phyloP scores from a whole-genome alignment of 1,140 invertebrate genomes.

The Aphelenchoides besseyi region DNA sequence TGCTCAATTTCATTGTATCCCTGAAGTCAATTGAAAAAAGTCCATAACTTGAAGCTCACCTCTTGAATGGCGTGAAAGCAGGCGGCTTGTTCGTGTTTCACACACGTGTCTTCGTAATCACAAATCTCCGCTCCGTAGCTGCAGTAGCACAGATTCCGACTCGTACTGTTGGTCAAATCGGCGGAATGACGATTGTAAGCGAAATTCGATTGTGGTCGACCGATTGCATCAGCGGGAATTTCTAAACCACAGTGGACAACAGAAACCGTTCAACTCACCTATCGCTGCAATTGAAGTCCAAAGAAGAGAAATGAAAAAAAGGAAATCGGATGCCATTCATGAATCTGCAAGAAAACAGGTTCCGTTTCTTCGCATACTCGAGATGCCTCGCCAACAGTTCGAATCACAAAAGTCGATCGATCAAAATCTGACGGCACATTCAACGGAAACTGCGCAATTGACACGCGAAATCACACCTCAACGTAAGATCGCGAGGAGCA shows the following conservation, averaged over 20 bases:
- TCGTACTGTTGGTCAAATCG: slow-evolving; percentile 25
- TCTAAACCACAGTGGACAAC: not conserved
- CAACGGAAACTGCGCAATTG: too few species aligned
- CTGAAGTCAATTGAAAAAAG: not conserved
- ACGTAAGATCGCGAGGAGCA: too few species aligned
- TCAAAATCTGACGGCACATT: too few species aligned
- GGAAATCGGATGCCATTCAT: not conserved
- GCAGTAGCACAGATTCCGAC: slow-evolving; percentile 43
- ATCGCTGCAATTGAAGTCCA: not conserved
- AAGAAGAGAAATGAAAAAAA: not conserved
- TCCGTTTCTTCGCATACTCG: too few species aligned
- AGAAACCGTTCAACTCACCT: not conserved
- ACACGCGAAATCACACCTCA: too few species aligned
- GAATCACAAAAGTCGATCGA: too few species aligned
- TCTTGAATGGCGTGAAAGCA: slow-evolving; percentile 50
- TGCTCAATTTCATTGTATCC: slow-evolving; percentile 26
- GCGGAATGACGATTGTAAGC: slow-evolving; percentile 26
- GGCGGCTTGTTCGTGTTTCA: slow-evolving; percentile 38
- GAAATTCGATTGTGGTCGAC: not conserved
- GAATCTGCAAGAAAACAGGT: too few species aligned
- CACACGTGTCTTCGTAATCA: slow-evolving; percentile 42
- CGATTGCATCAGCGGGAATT: slow-evolving; percentile 3
- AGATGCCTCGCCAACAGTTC: too few species aligned
- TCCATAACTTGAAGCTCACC: slow-evolving; percentile 26
- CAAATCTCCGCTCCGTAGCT: slow-evolving; percentile 37